Evolutionary conservation across 1,140 invertebrate species (phyloP), one percentile per base, ranked within the genome.

Genomic region (Tenebrio molitor): DNA sequence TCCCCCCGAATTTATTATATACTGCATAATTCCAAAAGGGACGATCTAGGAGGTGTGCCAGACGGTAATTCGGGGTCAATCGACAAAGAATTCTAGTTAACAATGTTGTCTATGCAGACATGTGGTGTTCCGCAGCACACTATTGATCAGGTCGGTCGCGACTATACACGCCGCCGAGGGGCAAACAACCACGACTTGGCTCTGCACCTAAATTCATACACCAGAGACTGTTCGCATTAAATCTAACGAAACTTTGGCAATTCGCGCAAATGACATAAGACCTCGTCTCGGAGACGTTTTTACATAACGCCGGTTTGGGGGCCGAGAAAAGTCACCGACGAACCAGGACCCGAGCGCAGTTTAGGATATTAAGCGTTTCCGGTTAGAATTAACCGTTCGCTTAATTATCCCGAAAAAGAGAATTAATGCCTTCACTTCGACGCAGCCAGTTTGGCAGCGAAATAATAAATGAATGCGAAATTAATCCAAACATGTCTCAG

Each of bases 31-130:
- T n/a, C n/a, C n/a, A n/a, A n/a, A n/a, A n/a, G n/a, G n/a, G n/a
- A n/a, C n/a, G n/a, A n/a, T n/a, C n/a, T n/a, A n/a, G n/a, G n/a
- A n/a, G n/a, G n/a, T n/a, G n/a, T n/a, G n/a, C n/a, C n/a, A n/a
- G n/a, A n/a, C n/a, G n/a, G n/a, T n/a, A n/a, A n/a, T n/a, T n/a
- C n/a, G 34, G 44, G 36, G 12, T 21, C 64, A 66, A 25, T 66
- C 42, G 36, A 41, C 36, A 66, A 39, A 41, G 64, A 25, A 29
- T 41, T 42, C 39, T 3, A n/a, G 69, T 70, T 70, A 70, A 63
- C 69, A 70, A 39, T 70, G 69, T 68, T 68, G 65, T 70, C 69
- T 70, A 70, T 70, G 69, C 69, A 70, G 69, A 70, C 69, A 44
- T 70, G 69, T 63, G 34, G 69, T 70, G 69, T 70, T 70, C 69